Conservation (phyloP, 37 sponge, comb jelly and placozoan genomes). For the Ephydatia muelleri region DNA sequence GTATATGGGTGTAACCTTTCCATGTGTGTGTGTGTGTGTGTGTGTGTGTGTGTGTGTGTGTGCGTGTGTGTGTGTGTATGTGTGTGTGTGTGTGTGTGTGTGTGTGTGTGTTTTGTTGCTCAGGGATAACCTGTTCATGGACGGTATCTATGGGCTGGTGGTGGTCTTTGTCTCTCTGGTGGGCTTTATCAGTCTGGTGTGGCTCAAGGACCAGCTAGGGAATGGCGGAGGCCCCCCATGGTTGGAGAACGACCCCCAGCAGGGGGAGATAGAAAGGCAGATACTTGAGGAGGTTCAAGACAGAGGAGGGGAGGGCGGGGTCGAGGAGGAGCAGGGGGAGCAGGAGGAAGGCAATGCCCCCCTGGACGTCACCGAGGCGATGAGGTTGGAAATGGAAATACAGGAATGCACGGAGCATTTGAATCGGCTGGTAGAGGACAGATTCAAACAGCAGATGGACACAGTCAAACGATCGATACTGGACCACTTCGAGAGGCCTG, state of each 20-base stretch:
- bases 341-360: neutral
- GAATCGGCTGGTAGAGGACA: neutral
- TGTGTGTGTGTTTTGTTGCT: neutral
- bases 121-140: constrained; percentile 73
- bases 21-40: no score
- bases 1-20: no score
- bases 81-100: neutral
- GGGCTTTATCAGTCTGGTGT: constrained; percentile 82
- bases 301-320: neutral
- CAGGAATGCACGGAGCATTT: neutral
- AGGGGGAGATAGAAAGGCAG: constrained; percentile 25
- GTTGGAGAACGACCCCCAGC: constrained; percentile 64
- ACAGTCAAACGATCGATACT: neutral
- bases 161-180: constrained; percentile 78
- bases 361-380: neutral
- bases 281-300: constrained; percentile 3
- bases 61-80: neutral
- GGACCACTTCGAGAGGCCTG: neutral
- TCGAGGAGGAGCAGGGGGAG: constrained; percentile 14
- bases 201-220: constrained; percentile 91
- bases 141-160: constrained; percentile 75
- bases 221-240: constrained; percentile 80
- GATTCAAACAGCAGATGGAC: neutral
- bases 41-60: no score
- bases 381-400: neutral